Conservation (phyloP, 2,888 invertebrate genomes). For the Limnephilus lunatus region DNA sequence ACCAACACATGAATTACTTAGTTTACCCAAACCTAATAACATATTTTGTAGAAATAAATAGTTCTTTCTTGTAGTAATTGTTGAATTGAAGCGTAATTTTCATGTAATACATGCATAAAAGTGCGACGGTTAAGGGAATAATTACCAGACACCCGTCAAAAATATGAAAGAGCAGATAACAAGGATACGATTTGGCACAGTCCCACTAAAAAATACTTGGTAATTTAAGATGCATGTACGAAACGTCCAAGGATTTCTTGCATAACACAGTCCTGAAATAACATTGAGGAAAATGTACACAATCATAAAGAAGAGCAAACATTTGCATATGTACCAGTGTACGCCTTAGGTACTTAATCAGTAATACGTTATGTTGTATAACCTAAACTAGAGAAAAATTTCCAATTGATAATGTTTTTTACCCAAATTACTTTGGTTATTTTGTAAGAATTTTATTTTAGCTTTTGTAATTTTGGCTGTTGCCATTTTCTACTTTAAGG, state of each 20-base stretch:
- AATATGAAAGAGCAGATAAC: background rate
- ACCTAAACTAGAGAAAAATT: background rate
- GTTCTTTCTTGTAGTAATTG: too few relatives aligned
- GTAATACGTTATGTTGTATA: background rate
- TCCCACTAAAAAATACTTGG: background rate
- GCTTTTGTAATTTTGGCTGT: too few relatives aligned
- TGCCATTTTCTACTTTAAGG: too few relatives aligned
- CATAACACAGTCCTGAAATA: background rate
- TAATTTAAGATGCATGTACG: background rate
- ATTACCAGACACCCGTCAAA: too few relatives aligned
- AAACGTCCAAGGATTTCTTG: background rate
- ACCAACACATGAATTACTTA: too few relatives aligned
- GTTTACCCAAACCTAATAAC: too few relatives aligned
- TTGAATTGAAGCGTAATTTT: too few relatives aligned
- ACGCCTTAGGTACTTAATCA: background rate
- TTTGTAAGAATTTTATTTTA: too few relatives aligned
- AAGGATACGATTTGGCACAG: background rate
- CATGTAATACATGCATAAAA: too few relatives aligned
- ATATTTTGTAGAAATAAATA: too few relatives aligned
- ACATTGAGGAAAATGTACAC: background rate
- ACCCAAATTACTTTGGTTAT: too few relatives aligned
- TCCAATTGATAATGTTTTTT: background rate
- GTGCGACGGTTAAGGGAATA: too few relatives aligned
- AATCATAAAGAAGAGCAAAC: background rate
- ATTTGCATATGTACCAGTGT: background rate